These are phyloP conservation scores for Aegithalos caudatus DNA, from an alignment of 2,113 vertebrate species.

Conservation along the genomic window DNA sequence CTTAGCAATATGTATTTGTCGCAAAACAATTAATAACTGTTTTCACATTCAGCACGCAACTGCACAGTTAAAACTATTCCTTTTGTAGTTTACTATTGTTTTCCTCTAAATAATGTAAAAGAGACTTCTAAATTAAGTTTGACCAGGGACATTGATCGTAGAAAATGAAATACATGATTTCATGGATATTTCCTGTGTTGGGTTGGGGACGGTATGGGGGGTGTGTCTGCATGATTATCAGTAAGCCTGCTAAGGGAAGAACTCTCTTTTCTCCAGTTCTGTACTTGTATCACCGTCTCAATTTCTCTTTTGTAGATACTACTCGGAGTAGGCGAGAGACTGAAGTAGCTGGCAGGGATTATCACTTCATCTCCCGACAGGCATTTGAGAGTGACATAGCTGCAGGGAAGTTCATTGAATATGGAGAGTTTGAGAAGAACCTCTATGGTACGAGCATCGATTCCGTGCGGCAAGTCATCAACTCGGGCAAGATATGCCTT, in stretches of 20 bases:
- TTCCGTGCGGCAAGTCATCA: conserved; percentile 88
- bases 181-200: neutral
- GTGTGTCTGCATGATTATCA: neutral
- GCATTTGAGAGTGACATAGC: conserved; percentile 86
- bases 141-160: neutral
- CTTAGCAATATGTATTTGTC: neutral
- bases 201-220: too few relatives aligned
- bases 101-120: neutral
- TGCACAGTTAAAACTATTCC: neutral
- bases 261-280: neutral
- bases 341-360: conserved; percentile 91
- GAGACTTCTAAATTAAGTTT: neutral
- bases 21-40: neutral
- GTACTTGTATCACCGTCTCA: fast-evolving
- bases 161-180: neutral
- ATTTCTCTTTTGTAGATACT: conserved; percentile 79
- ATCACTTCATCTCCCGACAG: conserved; percentile 87
- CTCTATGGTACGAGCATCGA: conserved; percentile 94
- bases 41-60: neutral
- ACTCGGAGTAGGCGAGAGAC: conserved; percentile 84
- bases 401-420: conserved; percentile 90
- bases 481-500: conserved; percentile 91
- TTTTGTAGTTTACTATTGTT: neutral
- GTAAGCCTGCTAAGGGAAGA: neutral
- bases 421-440: conserved; percentile 93